Percentiles rank a stretch among this genome's conserved stretches.
phyloP scores from a whole-genome alignment of 2,888 invertebrate species.

The Portevinia maculata region DNA sequence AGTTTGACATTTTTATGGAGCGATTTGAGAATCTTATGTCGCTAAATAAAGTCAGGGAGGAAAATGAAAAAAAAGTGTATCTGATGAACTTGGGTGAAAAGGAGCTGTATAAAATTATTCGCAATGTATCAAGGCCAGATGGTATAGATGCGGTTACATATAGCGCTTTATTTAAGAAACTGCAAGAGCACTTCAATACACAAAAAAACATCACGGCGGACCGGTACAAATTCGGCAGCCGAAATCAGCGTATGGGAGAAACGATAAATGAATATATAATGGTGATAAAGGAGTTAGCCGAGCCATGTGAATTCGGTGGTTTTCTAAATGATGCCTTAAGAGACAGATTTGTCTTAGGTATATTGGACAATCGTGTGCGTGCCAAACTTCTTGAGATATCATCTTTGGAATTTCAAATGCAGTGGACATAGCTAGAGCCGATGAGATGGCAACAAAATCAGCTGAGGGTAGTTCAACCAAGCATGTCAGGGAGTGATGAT shows the following conservation, averaged over 20 bases:
- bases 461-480: conserved; percentile 11
- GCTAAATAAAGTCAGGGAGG: conserved; percentile 6
- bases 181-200: conserved; percentile 14
- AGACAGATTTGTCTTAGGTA: conserved; percentile 25
- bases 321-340: conserved; percentile 27
- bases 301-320: conserved; percentile 27
- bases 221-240: conserved; percentile 24
- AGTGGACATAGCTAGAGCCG: conserved; percentile 14
- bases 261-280: conserved; percentile 17
- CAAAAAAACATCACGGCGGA: conserved; percentile 20
- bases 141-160: conserved; percentile 1
- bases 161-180: not conserved
- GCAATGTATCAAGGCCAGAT: conserved; percentile 26
- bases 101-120: conserved; percentile 27
- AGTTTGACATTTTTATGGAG: conserved; percentile 22
- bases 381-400: conserved; percentile 21
- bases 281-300: conserved; percentile 16
- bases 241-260: conserved; percentile 34
- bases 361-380: conserved; percentile 23
- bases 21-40: conserved; percentile 26
- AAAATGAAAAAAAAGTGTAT: conserved; percentile 16
- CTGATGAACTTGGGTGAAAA: conserved; percentile 23
- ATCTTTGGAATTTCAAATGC: conserved; percentile 17
- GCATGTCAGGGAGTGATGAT: not conserved
- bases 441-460: conserved; percentile 28